These are phyloP conservation scores for Pristionchus maxplancki DNA, from an alignment of 2,888 invertebrate species.

Conservation along the genomic window DNA sequence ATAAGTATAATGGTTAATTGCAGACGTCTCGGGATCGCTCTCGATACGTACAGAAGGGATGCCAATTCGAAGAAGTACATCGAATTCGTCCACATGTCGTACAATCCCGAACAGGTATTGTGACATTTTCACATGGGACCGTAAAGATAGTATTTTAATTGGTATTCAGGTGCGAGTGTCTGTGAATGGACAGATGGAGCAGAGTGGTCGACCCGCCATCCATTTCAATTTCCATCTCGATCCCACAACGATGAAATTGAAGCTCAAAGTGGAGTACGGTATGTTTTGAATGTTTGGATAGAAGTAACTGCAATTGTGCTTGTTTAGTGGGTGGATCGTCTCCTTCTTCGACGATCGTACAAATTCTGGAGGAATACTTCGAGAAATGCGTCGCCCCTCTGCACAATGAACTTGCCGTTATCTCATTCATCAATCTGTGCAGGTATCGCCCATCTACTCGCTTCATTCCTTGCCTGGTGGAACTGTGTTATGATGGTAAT, in stretches of 20 bases:
- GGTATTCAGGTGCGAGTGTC: slow-evolving; percentile 48
- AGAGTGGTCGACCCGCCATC: neutral
- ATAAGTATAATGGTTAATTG: neutral
- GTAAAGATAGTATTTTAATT: too few species aligned
- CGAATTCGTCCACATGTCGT: slow-evolving; percentile 16
- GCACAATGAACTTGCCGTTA: slow-evolving; percentile 59
- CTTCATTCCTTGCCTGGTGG: too few species aligned
- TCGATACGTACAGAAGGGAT: neutral
- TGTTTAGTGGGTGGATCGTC: slow-evolving; percentile 14
- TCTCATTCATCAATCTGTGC: slow-evolving; percentile 60
- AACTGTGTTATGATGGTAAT: too few species aligned
- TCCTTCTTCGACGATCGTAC: slow-evolving; percentile 54
- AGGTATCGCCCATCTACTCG: too few species aligned
- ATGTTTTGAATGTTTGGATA: neutral
- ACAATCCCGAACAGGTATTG: slow-evolving; percentile 44
- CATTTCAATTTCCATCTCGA: slow-evolving; percentile 52
- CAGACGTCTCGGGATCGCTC: slow-evolving; percentile 40
- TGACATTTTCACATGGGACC: too few species aligned
- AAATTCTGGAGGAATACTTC: slow-evolving; percentile 58
- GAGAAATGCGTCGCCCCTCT: slow-evolving; percentile 54
- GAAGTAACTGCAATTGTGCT: neutral
- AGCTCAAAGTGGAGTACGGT: slow-evolving; percentile 42
- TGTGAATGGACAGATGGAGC: neutral
- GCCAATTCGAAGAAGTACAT: neutral
- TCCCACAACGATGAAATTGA: slow-evolving; percentile 46